phyloP scores from a whole-genome alignment of 2,888 invertebrate genomes.

The Anodontia alba region DNA sequence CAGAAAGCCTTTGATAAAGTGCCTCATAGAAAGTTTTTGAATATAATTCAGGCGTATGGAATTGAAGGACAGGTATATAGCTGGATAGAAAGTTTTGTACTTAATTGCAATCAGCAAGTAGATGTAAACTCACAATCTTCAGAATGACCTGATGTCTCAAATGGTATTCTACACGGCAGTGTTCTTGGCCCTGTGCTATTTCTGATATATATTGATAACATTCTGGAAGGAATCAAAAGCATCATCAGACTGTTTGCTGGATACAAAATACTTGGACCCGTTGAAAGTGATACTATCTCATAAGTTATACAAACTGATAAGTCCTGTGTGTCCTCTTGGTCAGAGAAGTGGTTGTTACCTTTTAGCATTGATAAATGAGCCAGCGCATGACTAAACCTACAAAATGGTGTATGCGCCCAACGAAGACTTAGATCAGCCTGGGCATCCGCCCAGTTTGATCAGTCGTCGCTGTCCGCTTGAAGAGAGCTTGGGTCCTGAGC shows the following conservation, averaged over 20 bases:
- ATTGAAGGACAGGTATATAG: conserved; percentile 8
- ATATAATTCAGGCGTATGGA: conserved; percentile 11
- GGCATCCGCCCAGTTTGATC: no score
- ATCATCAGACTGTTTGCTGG: conserved; percentile 17
- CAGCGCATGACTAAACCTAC: no score
- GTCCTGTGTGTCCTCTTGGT: conserved; percentile 13
- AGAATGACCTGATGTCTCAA: conserved; percentile 17
- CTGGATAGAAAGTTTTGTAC: conserved; percentile 29
- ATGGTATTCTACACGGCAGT: conserved; percentile 29
- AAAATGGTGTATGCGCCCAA: no score
- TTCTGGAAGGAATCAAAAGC: background rate
- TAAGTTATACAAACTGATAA: conserved; percentile 3
- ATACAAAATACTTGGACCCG: conserved; percentile 18
- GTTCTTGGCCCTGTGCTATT: conserved; percentile 31
- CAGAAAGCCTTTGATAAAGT: conserved; percentile 22
- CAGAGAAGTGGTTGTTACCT: conserved; percentile 4
- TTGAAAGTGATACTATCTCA: background rate
- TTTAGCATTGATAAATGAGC: conserved; percentile 37
- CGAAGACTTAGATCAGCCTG: no score
- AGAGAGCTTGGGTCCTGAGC: no score
- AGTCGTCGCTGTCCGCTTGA: no score
- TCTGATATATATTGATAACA: conserved; percentile 22
- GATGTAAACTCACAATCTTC: conserved; percentile 15
- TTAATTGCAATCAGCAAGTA: conserved; percentile 13
- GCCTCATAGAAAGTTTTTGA: conserved; percentile 21